These are phyloP conservation scores for Cyclura pinguis DNA, from an alignment of 2,797 vertebrate genomes.

Conservation along the genomic window DNA sequence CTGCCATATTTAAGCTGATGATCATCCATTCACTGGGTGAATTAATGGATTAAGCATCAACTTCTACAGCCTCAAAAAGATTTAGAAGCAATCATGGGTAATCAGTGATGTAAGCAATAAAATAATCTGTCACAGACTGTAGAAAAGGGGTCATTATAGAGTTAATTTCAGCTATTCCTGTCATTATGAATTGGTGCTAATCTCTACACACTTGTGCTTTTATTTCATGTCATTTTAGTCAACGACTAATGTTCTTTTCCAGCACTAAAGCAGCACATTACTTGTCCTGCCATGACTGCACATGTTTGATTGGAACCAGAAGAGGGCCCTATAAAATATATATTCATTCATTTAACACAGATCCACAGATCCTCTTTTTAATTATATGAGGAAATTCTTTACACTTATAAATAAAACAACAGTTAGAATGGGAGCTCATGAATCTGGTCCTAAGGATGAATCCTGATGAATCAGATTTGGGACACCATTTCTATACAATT, in stretches of 20 bases:
- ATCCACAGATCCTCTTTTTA: background rate
- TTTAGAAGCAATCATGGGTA: slow-evolving; percentile 39
- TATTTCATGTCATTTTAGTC: background rate
- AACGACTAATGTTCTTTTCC: background rate
- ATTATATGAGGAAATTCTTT: background rate
- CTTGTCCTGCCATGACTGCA: background rate
- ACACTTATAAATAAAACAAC: background rate
- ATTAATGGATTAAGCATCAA: slow-evolving; percentile 62
- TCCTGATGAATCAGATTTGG: background rate
- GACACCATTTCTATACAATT: background rate
- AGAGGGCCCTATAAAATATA: background rate
- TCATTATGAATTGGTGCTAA: background rate
- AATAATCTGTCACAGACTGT: slow-evolving; percentile 6
- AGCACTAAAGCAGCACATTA: background rate
- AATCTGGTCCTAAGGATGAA: background rate
- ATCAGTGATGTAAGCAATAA: slow-evolving; percentile 34
- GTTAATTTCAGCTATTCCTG: slow-evolving; percentile 6
- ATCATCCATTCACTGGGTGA: slow-evolving; percentile 43
- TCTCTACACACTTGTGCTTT: background rate
- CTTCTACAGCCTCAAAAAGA: slow-evolving; percentile 37
- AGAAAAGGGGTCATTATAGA: background rate
- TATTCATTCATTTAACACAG: background rate
- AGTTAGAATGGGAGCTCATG: background rate
- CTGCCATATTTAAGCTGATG: slow-evolving; percentile 51
- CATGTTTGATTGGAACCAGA: background rate